These are phyloP conservation scores for Peromyscus aztecus DNA, from an alignment of 2,797 vertebrate genomes.

Conservation along the genomic window DNA sequence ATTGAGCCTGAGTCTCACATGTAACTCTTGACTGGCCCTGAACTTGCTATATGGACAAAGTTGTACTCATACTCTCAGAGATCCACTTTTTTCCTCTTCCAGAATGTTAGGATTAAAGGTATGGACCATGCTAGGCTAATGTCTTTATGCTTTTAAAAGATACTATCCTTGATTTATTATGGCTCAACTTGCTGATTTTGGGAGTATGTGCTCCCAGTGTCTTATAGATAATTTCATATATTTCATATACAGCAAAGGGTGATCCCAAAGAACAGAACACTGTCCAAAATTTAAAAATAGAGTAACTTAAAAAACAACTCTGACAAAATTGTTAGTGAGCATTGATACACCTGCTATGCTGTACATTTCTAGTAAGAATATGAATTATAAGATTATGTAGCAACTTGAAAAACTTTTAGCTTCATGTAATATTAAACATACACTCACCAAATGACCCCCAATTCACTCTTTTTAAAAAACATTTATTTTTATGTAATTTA, in stretches of 20 bases:
- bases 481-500: too few relatives aligned
- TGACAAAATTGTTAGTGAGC: not conserved
- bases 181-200: not conserved
- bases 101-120: not conserved
- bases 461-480: not conserved
- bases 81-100: not conserved
- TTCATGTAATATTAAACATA: not conserved
- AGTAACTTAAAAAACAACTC: not conserved
- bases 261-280: not conserved
- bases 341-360: not conserved
- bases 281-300: not conserved
- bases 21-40: not conserved
- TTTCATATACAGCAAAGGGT: not conserved
- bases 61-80: not conserved
- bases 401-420: not conserved
- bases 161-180: not conserved
- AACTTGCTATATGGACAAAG: not conserved
- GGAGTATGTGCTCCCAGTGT: not conserved
- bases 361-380: not conserved
- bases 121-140: not conserved
- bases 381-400: not conserved
- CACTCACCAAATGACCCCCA: not conserved
- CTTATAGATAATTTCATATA: not conserved
- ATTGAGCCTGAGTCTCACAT: not conserved
- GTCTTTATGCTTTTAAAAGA: not conserved